Evolutionary conservation across 1,140 invertebrate genomes (phyloP).

Genomic region (Drosophila sp.): DNA sequence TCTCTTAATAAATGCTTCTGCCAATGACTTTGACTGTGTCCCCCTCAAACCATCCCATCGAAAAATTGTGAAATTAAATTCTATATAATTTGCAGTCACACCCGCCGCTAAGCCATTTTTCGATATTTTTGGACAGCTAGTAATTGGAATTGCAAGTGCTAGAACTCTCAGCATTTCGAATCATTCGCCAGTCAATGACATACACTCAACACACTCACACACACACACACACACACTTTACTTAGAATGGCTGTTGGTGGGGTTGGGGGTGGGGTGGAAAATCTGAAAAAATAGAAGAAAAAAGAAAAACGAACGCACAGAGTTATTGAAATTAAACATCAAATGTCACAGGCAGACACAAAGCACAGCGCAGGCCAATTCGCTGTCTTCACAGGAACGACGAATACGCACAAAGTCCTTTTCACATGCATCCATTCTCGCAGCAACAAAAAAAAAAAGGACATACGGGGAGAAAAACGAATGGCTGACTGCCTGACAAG

Average conservation of each 20-base stretch:
- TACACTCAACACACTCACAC: slow-evolving; percentile 38
- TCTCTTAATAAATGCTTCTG: slow-evolving; percentile 13
- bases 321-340: slow-evolving; percentile 80
- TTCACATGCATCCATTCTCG: slow-evolving; percentile 45
- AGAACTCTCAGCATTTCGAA: slow-evolving; percentile 54
- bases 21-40: slow-evolving; percentile 22
- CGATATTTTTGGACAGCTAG: slow-evolving; percentile 67
- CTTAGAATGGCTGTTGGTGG: not conserved
- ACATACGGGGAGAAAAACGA: not conserved
- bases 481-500: slow-evolving; percentile 66
- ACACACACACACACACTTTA: slow-evolving; percentile 11
- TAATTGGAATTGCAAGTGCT: slow-evolving; percentile 66
- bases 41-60: not conserved
- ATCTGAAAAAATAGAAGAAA: slow-evolving; percentile 27
- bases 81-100: slow-evolving; percentile 60
- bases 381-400: slow-evolving; percentile 47
- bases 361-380: slow-evolving; percentile 54
- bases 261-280: not conserved
- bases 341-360: slow-evolving; percentile 65
- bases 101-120: slow-evolving; percentile 43
- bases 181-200: slow-evolving; percentile 65
- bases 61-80: slow-evolving; percentile 41
- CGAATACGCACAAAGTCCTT: slow-evolving; percentile 69
- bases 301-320: slow-evolving; percentile 60
- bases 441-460: not conserved